Conservation (phyloP, 2,797 vertebrate species). For the Malacoctenus gilli region DNA sequence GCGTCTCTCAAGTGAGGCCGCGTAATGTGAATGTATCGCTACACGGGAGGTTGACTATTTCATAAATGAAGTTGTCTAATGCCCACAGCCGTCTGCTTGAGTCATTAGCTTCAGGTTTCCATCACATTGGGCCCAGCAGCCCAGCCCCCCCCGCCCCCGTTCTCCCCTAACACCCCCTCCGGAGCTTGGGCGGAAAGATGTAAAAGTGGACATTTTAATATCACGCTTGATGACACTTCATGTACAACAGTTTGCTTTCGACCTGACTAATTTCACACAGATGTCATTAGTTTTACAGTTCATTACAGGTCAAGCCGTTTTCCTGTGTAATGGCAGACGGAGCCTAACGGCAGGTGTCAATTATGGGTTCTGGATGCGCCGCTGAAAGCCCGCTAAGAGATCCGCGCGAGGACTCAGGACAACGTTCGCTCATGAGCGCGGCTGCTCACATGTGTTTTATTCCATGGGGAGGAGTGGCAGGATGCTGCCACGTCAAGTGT, state of each 20-base stretch:
- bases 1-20: slow-evolving; percentile 73
- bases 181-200: slow-evolving; percentile 62
- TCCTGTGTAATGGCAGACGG: slow-evolving; percentile 58
- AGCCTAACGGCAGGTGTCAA: slow-evolving; percentile 69
- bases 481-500: slow-evolving; percentile 36
- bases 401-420: slow-evolving; percentile 39
- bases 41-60: slow-evolving; percentile 78
- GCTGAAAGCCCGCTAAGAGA: slow-evolving; percentile 60
- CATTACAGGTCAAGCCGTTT: slow-evolving; percentile 74
- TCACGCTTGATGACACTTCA: slow-evolving; percentile 71
- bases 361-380: slow-evolving; percentile 57
- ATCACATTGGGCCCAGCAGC: slow-evolving; percentile 59
- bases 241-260: slow-evolving; percentile 79
- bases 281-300: slow-evolving; percentile 75
- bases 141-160: slow-evolving; percentile 44
- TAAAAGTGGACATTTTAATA: slow-evolving; percentile 81
- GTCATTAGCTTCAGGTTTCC: slow-evolving; percentile 78
- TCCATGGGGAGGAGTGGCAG: slow-evolving; percentile 19
- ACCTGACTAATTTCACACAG: slow-evolving; percentile 67
- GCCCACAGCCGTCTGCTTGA: slow-evolving; percentile 74
- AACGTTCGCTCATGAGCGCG: slow-evolving; percentile 19
- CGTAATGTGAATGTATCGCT: slow-evolving; percentile 79
- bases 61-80: slow-evolving; percentile 82
- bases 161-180: slow-evolving; percentile 14
- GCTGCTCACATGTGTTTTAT: slow-evolving; percentile 33